These are phyloP conservation scores for Ciconia nigra DNA, from an alignment of 2,797 vertebrate genomes.

Conservation along the genomic window DNA sequence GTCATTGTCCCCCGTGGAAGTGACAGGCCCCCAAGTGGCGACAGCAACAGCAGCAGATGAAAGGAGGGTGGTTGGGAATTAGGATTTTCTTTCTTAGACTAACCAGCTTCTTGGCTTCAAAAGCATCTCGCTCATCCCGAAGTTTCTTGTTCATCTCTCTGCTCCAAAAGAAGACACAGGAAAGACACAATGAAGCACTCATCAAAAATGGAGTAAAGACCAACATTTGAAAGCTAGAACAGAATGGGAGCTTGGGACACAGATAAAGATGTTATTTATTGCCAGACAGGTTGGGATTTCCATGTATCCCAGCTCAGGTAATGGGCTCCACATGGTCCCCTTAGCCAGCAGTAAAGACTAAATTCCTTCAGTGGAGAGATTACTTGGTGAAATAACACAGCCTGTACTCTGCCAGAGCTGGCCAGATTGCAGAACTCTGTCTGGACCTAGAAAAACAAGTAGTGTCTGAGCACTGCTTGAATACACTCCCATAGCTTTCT, in stretches of 20 bases:
- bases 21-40: neutral
- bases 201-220: neutral
- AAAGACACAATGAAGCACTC: neutral
- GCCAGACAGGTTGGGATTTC: neutral
- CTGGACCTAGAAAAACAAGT: neutral
- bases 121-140: constrained; percentile 89
- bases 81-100: constrained; percentile 74
- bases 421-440: neutral
- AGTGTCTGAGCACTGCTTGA: neutral
- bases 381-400: neutral
- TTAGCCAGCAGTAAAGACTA: neutral
- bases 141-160: constrained; percentile 96
- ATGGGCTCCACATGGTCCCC: neutral
- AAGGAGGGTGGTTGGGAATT: constrained; percentile 4
- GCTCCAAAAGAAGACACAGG: constrained; percentile 37
- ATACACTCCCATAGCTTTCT: neutral
- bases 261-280: neutral
- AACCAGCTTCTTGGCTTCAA: constrained; percentile 85
- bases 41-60: constrained; percentile 64
- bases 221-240: neutral
- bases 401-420: neutral
- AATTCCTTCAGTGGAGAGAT: neutral
- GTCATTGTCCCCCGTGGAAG: constrained; percentile 62
- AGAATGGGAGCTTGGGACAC: neutral
- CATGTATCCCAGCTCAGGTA: neutral